Evolutionary conservation across 2,797 vertebrate genomes (phyloP).

Genomic region (Aeoliscus strigatus): DNA sequence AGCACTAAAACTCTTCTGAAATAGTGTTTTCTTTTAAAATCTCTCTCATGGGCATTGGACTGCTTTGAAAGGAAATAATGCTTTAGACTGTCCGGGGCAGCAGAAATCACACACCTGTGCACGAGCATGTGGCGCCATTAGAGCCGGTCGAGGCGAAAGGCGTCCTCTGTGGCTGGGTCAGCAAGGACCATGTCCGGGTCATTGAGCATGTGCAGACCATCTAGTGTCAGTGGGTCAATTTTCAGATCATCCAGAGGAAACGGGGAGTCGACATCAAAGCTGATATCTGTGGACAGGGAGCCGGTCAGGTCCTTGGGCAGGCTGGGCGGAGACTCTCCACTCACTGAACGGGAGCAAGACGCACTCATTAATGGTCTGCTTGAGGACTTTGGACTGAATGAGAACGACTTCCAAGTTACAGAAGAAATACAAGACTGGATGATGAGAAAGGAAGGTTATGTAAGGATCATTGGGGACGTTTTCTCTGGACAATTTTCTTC

Average conservation of each 20-base stretch:
- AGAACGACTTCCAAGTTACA: too few species aligned
- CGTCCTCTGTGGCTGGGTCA: constrained; percentile 94
- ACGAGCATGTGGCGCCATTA: constrained; percentile 53
- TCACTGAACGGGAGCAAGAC: constrained; percentile 73
- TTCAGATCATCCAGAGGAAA: constrained; percentile 97
- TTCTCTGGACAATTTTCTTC: too few species aligned
- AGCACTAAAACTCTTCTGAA: constrained; percentile 14
- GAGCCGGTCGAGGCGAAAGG: constrained; percentile 95
- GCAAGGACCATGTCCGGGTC: constrained; percentile 96
- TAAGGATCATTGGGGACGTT: too few species aligned
- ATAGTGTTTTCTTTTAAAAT: constrained; percentile 20
- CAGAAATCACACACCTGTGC: constrained; percentile 29
- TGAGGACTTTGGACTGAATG: too few species aligned
- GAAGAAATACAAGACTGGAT: too few species aligned
- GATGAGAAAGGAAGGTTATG: too few species aligned
- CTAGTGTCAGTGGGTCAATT: constrained; percentile 94
- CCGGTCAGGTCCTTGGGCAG: constrained; percentile 90
- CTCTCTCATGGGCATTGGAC: constrained; percentile 21
- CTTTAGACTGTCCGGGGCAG: constrained; percentile 4
- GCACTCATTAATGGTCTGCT: too few species aligned
- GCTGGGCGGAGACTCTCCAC: constrained; percentile 90
- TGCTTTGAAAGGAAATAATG: constrained; percentile 14
- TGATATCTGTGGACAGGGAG: constrained; percentile 86
- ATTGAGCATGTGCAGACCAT: constrained; percentile 95
- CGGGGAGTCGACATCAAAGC: constrained; percentile 91